Conservation (phyloP, 2,113 vertebrate genomes). For the Camelus bactrianus region DNA sequence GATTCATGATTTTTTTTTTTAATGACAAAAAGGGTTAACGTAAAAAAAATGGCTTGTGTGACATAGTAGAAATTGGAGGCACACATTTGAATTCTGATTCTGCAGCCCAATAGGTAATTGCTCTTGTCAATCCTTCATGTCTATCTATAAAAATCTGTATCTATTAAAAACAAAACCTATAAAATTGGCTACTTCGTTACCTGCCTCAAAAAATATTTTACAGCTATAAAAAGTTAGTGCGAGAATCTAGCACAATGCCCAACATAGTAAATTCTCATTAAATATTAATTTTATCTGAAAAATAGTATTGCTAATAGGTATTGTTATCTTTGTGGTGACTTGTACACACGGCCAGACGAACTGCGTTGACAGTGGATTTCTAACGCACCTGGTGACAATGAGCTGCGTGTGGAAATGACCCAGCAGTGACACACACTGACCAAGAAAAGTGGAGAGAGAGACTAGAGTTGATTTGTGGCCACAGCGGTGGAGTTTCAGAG, state of each 20-base stretch:
- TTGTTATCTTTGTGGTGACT: not conserved
- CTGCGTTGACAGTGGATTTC: not conserved
- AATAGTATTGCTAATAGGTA: not conserved
- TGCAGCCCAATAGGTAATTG: not conserved
- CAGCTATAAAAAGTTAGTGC: not conserved
- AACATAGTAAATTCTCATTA: not conserved
- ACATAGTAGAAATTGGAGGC: not conserved
- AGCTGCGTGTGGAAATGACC: not conserved
- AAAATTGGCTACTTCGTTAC: not conserved
- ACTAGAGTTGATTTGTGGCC: not conserved
- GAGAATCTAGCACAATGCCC: not conserved
- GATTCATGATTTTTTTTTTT: not conserved
- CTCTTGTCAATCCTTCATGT: not conserved
- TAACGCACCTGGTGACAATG: not conserved
- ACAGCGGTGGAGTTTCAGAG: not conserved
- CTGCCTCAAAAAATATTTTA: not conserved
- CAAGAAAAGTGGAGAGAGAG: not conserved
- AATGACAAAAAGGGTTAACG: not conserved
- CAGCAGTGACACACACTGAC: not conserved
- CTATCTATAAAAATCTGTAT: not conserved
- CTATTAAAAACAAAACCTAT: not conserved
- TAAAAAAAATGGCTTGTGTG: not conserved
- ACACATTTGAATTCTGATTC: not conserved
- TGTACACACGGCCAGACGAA: not conserved
- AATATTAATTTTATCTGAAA: constrained; percentile 6